Evolutionary conservation across 2,797 vertebrate genomes (phyloP), one percentile per base, ranked within the genome.

Genomic region (Myotis myotis): DNA sequence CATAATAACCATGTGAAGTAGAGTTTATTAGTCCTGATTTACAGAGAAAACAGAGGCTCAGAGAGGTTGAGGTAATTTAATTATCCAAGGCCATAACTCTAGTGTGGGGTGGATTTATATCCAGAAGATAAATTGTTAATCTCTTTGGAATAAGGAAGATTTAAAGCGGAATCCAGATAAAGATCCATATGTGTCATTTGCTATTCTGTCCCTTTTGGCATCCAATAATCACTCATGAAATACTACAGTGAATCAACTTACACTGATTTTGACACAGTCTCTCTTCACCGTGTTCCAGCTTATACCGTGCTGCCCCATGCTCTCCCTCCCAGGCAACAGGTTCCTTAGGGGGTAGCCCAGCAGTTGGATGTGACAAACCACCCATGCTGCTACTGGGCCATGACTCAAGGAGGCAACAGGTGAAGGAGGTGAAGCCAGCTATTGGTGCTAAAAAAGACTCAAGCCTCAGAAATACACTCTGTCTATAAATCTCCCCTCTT

Each of bases 381-480:
- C 36, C n/a, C 84, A 20, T 71, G 89, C 44, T 92, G 79, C 82
- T 60, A 85, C 89, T 90, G 79, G 93, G 95, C 92, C 10, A 28
- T n/a, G 86, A 91, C 81, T 95, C 92, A 84, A 90, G 62, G n/a
- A 93, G 86, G 82, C 72, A 86, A 88, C 95, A 96, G 94, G 92
- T 96, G 78, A 89, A 64, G 75, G 64, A 72, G 72, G 15, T 36
- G 57, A 91, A 0, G 6, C 70, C 53, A 83, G 55, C 81, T 76
- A 28, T 17, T 33, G 55, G 36, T 66, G 25, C 72, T 89, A 74
- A 81, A 89, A 87, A 92, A 68, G 89, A 80, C 74, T 6, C 2
- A 2, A 4, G 85, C 49, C 78, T 85, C 49, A 5, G 93, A 72
- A 93, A 66, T 22, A 55, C 28, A 47, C 44, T 16, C 25, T 0